phyloP scores from a whole-genome alignment of 2,797 vertebrate genomes.

The Graptemys geographica region DNA sequence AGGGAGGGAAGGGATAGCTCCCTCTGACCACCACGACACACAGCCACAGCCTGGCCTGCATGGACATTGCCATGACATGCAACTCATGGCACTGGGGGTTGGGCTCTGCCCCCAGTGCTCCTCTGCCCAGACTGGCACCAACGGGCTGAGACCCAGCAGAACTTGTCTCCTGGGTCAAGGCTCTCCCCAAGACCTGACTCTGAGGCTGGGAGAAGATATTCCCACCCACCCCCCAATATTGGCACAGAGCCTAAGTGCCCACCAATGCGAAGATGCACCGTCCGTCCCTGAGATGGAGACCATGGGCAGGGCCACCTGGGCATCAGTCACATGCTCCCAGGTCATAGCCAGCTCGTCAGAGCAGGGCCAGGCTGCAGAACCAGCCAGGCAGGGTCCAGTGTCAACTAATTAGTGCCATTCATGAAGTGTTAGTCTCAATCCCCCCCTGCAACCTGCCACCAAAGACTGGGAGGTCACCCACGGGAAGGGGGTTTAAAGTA shows the following conservation, averaged over 20 bases:
- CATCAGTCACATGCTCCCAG: not conserved
- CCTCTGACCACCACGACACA: too few species aligned
- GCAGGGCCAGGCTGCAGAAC: not conserved
- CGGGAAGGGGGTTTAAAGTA: not conserved
- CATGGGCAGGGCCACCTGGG: not conserved
- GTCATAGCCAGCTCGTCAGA: accelerated
- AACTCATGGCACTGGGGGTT: too few species aligned
- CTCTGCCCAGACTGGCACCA: not conserved
- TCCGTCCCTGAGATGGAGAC: not conserved
- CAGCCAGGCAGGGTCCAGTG: not conserved
- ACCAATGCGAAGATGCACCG: not conserved
- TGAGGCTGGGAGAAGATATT: not conserved
- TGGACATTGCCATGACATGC: too few species aligned
- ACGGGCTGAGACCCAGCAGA: not conserved
- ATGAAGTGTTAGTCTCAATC: not conserved
- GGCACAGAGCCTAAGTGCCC: not conserved
- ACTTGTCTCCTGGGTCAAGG: not conserved
- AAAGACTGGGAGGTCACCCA: not conserved
- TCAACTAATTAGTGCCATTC: not conserved
- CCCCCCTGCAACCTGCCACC: not conserved
- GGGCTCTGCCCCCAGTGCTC: too few species aligned
- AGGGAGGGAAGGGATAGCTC: too few species aligned
- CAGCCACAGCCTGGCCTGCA: too few species aligned
- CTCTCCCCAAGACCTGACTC: not conserved
- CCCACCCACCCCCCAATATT: not conserved